Base-by-base conservation (phyloP, 2,113 vertebrate species). In the Polypterus bichir region DNA sequence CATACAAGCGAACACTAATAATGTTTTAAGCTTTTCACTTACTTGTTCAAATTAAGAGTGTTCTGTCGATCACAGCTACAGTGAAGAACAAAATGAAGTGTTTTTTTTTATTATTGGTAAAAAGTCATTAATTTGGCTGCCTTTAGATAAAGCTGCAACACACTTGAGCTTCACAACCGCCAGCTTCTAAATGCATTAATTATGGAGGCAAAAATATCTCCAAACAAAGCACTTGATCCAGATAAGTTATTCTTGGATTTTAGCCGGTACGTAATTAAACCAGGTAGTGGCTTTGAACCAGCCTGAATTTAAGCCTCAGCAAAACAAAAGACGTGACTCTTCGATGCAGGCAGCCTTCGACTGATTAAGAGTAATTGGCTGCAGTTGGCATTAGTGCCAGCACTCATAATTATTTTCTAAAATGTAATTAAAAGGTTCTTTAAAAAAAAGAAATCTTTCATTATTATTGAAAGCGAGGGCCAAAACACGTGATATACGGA, bases 151-250 rank as follows among this genome's bases (percentile, higher is more conserved):
- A 27, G 27, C 27, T 27, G 27, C 27, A 27, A 27, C 27, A 27
- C 27, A 27, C 27, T 27, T 27, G 27, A 27, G 27, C 27, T 27
- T 27, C 27, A 2, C 9, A 51, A 2, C 56, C 46, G 27, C 56
- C 5, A 27, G 27, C 6, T 57, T 27, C n/a, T 11, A 44, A 7
- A 27, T 57, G 27, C 56, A 57, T 57, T 57, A 57, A 57, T 57
- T 57, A 44, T 45, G 27, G 6, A 3, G 56, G 9, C 5, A 57
- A 9, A 57, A 44, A 57, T 45, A 57, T 57, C 56, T 57, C 9
- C 56, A 57, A 57, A 57, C 56, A 57, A 57, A 57, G 46, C 9
- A 57, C 56, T 57, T 57, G 56, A 44, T 57, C 56, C 56, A 57
- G 56, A 57, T 57, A 57, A 57, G 27, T 57, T 57, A 9, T 57